Evolutionary conservation across 2,113 vertebrate species (phyloP), one percentile per base, ranked within the genome.

Genomic region (Castor canadensis): DNA sequence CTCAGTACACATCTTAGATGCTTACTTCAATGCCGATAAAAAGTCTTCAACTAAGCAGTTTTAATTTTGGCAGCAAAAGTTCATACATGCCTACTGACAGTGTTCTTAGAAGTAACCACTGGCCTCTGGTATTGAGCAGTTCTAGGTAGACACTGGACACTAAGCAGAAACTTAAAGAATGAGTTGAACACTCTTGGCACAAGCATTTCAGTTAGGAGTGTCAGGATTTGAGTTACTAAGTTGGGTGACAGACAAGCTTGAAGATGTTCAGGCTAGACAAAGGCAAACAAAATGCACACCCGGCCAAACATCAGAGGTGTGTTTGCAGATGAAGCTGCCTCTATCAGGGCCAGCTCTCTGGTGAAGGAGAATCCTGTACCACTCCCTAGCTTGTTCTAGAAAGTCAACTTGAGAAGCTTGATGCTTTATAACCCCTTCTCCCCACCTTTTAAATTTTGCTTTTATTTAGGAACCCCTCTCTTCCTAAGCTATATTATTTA

Each of bases 391-490:
- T n/a, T 52, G 49, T 54, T n/a, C 47, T 54, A 19, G 26, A 45
- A 38, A 58, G n/a, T 6, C 32, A 32, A 66, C 17, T 76, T 45
- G 86, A 77, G 28, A 82, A 30, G 7, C 12, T 76, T 64, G 15
- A 24, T 52, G 0, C 22, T 79, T 52, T 43, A 62, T 45, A 84
- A 13, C 43, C n/a, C n/a, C n/a, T 89, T 81, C n/a, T 75, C 62
- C 32, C 47, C 30, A 17, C 28, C n/a, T 45, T 5, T 35, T 20
- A 1, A 52, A 32, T n/a, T 38, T 11, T 1, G 0, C 1, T 19
- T 30, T 6, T n/a, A n/a, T n/a, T n/a, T n/a, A n/a, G n/a, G n/a
- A n/a, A n/a, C n/a, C n/a, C n/a, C n/a, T n/a, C n/a, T n/a, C n/a
- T 35, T 40, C 43, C 40, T 40, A 10, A 72, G 19, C 54, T 40